A percentile compares a stretch with the other conserved stretches of the same genome.
Evolutionary conservation across 2,888 invertebrate genomes (phyloP).

Genomic region (Ephialtes manifestator): DNA sequence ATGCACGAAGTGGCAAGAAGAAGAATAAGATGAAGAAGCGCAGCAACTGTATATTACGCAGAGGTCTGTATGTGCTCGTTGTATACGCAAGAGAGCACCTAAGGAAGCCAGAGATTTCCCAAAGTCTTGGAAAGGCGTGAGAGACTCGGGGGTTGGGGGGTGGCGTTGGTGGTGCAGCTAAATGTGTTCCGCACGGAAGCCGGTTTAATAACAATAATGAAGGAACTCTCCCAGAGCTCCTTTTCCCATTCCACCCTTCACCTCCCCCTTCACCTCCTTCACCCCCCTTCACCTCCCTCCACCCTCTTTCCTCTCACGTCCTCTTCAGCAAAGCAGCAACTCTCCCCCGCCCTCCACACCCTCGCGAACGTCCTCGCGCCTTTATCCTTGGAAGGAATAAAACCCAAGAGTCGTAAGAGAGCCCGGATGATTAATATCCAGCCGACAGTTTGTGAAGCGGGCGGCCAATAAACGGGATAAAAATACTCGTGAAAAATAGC

Average conservation of each 20-base stretch:
- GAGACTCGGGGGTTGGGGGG: not conserved
- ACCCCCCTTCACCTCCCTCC: constrained; percentile 55
- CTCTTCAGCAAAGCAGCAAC: constrained; percentile 50
- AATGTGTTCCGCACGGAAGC: constrained; percentile 56
- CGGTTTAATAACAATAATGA: constrained; percentile 71
- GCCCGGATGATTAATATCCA: constrained; percentile 85
- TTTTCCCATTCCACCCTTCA: constrained; percentile 33
- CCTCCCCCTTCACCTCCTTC: constrained; percentile 47
- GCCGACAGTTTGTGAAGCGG: constrained; percentile 86
- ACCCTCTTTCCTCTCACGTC: constrained; percentile 52
- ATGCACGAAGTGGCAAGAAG: constrained; percentile 33
- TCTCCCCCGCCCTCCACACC: constrained; percentile 41
- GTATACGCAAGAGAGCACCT: not conserved
- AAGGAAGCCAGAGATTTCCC: constrained; percentile 25
- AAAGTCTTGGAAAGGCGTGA: constrained; percentile 31
- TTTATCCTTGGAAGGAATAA: constrained; percentile 84
- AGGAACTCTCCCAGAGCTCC: constrained; percentile 64
- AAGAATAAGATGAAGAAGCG: constrained; percentile 26
- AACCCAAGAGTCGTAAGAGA: constrained; percentile 81
- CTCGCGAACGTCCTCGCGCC: constrained; percentile 70
- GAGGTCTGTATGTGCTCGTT: not conserved
- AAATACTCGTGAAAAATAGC: constrained; percentile 86
- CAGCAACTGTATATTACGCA: not conserved
- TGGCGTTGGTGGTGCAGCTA: constrained; percentile 4
- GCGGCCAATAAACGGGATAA: constrained; percentile 86